A percentile compares a stretch with the other conserved stretches of the same genome.
Evolutionary conservation across 2,888 invertebrate species (phyloP).

Genomic region (Oxytorus armatus): DNA sequence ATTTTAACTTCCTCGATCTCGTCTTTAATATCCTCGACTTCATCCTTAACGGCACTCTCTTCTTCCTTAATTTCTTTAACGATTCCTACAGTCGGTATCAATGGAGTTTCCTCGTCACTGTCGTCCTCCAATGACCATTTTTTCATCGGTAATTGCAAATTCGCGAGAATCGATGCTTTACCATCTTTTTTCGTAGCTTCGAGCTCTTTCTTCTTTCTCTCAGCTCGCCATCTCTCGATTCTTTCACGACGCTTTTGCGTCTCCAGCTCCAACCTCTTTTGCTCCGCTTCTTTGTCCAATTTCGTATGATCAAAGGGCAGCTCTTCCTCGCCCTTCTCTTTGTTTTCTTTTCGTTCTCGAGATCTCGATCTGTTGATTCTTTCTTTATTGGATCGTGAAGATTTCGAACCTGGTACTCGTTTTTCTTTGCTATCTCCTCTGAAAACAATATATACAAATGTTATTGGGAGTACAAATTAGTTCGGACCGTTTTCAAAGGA

Average conservation of each 20-base stretch:
- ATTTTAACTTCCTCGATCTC: slow-evolving; percentile 76
- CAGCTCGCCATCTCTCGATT: slow-evolving; percentile 98
- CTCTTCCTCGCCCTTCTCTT: slow-evolving; percentile 86
- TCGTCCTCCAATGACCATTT: slow-evolving; percentile 99
- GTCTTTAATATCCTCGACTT: slow-evolving; percentile 79
- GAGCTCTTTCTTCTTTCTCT: slow-evolving; percentile 94
- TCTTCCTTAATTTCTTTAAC: slow-evolving; percentile 86
- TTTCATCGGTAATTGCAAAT: slow-evolving; percentile 88
- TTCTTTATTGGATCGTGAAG: slow-evolving; percentile 85
- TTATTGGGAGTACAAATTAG: too few relatives aligned
- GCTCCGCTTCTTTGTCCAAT: slow-evolving; percentile 95
- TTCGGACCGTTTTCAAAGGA: too few relatives aligned
- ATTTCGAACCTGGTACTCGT: slow-evolving; percentile 87
- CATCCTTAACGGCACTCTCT: slow-evolving; percentile 79
- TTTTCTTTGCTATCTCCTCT: slow-evolving; percentile 89
- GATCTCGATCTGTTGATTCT: slow-evolving; percentile 86
- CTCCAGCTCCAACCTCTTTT: slow-evolving; percentile 94
- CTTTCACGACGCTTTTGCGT: slow-evolving; percentile 98
- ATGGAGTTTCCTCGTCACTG: slow-evolving; percentile 89
- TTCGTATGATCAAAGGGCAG: slow-evolving; percentile 90
- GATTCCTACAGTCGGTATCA: slow-evolving; percentile 78
- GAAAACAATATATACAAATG: slow-evolving; percentile 79
- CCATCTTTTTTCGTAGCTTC: slow-evolving; percentile 92
- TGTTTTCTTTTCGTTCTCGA: slow-evolving; percentile 86
- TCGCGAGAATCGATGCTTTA: slow-evolving; percentile 88